Evolutionary conservation across 2,113 vertebrate genomes (phyloP).

Genomic region (Aythya baeri): DNA sequence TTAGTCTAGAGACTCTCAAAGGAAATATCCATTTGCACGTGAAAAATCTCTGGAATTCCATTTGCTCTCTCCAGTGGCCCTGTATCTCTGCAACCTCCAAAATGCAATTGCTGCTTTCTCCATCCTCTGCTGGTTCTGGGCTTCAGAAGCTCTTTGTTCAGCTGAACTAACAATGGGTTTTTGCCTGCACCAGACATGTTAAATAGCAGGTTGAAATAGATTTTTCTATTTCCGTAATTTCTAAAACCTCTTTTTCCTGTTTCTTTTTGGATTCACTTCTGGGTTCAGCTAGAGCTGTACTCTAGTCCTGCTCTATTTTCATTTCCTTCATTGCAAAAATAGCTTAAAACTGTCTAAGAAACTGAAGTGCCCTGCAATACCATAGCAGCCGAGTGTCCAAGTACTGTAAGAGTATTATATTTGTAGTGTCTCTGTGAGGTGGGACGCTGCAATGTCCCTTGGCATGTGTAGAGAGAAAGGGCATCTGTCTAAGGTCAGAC

Average conservation of each 20-base stretch:
- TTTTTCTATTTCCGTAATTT: neutral
- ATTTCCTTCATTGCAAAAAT: neutral
- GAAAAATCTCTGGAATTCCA: slow-evolving; percentile 76
- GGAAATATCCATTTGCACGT: slow-evolving; percentile 75
- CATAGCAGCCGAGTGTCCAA: neutral
- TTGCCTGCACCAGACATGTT: neutral
- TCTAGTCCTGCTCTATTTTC: neutral
- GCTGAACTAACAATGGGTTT: neutral
- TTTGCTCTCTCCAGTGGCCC: slow-evolving; percentile 18
- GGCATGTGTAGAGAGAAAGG: neutral
- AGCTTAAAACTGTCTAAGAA: neutral
- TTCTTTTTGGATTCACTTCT: neutral
- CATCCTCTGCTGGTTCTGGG: neutral
- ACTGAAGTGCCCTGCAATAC: neutral
- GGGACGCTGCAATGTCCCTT: neutral
- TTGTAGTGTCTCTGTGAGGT: neutral
- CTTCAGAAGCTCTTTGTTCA: neutral
- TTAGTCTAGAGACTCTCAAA: slow-evolving; percentile 76
- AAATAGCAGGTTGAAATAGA: neutral
- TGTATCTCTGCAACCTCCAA: neutral
- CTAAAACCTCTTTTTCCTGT: neutral
- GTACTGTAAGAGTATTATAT: neutral
- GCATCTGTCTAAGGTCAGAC: neutral
- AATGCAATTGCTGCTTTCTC: neutral
- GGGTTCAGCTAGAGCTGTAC: neutral